Evolutionary conservation across 2,888 invertebrate species (phyloP), one percentile per base, ranked within the genome.

Genomic region (Zhengitettix transpicula): DNA sequence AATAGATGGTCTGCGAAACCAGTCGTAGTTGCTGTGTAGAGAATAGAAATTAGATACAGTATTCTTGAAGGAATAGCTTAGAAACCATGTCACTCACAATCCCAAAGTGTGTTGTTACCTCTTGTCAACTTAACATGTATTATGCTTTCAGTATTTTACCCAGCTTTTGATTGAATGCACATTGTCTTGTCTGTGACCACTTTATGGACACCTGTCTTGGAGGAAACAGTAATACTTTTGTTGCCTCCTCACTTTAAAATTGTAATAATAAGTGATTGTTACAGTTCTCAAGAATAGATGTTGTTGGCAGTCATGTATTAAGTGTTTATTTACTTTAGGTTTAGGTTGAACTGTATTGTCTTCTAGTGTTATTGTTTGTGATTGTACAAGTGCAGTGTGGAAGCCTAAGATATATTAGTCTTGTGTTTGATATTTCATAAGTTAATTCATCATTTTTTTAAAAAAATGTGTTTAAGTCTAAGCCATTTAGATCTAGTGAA

Each of bases 151-250:
- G 63, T 63, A 62, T 59, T 55, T 51, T 58, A 58, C 62, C 61
- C 59, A 60, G 63, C 63, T 64, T 61, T 58, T 62, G 61, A 58
- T 60, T 58, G 58, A 61, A 65, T 64, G 64, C 64, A 63, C 60
- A 62, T 47, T 62, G 58, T 61, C 59, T 58, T 64, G 63, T 55
- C 62, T 65, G 63, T 63, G 55, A 64, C 62, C 61, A 65, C 65
- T 64, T 65, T 65, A 65, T 65, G 65, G 63, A 63, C 65, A 65
- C 63, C 63, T 59, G 58, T 63, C 63, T 65, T 61, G 60, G 44
- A 61, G 52, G 59, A 54, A 58, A 61, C 52, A 52, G 52, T 53
- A 17, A 28, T 53, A 17, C 53, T 52, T 52, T 60, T 53, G 28
- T 56, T 60, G 57, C 57, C 60, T 52, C 52, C 52, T 47, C 57